Evolutionary conservation across 92 coral and sea anemone genomes (phyloP).

Genomic region (Bergia puertoricense): DNA sequence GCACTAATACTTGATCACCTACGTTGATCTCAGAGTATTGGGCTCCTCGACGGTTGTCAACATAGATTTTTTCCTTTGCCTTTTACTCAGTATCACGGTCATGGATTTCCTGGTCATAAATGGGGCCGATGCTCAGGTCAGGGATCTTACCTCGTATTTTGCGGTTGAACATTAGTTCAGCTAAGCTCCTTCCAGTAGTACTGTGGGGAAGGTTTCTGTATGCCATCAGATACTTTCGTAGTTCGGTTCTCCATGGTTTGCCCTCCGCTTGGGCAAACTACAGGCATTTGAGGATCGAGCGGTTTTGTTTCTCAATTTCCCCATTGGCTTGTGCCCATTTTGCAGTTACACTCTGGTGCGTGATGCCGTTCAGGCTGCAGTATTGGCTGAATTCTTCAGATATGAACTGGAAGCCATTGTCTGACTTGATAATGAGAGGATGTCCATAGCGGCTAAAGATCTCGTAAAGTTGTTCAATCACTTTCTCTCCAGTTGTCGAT

Average conservation of each 20-base stretch:
- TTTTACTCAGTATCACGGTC: slow-evolving; percentile 44
- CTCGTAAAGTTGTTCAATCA: slow-evolving; percentile 35
- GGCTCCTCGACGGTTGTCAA: slow-evolving; percentile 30
- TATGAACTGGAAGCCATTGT: slow-evolving; percentile 61
- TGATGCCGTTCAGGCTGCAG: slow-evolving; percentile 54
- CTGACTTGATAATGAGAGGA: slow-evolving; percentile 49
- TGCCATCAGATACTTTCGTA: slow-evolving; percentile 43
- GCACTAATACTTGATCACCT: slow-evolving; percentile 52
- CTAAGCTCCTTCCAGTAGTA: slow-evolving; percentile 59
- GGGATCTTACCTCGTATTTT: slow-evolving; percentile 57
- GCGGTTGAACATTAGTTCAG: slow-evolving; percentile 56
- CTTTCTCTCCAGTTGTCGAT: slow-evolving; percentile 48
- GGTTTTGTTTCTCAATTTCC: slow-evolving; percentile 54
- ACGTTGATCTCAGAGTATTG: slow-evolving; percentile 27
- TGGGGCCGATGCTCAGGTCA: slow-evolving; percentile 26
- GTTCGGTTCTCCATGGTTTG: slow-evolving; percentile 43
- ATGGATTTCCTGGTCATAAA: slow-evolving; percentile 24
- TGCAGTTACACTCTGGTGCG: slow-evolving; percentile 51
- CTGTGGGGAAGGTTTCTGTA: slow-evolving; percentile 49
- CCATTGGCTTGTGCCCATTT: slow-evolving; percentile 67
- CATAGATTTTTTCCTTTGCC: slow-evolving; percentile 36
- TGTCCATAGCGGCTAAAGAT: slow-evolving; percentile 56
- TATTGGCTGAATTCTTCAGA: slow-evolving; percentile 47
- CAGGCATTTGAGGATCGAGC: slow-evolving; percentile 49
- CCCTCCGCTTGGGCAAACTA: slow-evolving; percentile 66